These are phyloP conservation scores for Mustelus asterias DNA, from an alignment of 2,113 vertebrate genomes.

Conservation along the genomic window DNA sequence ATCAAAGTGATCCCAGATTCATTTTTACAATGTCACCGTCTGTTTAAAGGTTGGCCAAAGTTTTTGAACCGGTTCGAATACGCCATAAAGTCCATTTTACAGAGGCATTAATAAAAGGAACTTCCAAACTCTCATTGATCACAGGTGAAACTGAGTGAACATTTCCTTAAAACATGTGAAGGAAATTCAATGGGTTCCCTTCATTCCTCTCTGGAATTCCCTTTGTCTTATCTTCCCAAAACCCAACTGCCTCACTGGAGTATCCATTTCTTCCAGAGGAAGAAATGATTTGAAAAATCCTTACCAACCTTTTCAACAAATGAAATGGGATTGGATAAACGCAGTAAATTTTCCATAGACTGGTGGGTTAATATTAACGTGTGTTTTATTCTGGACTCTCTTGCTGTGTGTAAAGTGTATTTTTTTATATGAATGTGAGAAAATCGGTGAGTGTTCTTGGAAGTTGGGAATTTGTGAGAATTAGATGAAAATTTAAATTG, in stretches of 20 bases:
- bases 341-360: no score
- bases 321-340: not conserved
- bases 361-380: not conserved
- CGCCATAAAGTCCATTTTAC: not conserved
- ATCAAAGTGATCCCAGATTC: not conserved
- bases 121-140: not conserved
- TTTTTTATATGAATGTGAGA: not conserved
- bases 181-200: not conserved
- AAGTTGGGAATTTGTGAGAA: not conserved
- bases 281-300: not conserved
- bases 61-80: not conserved
- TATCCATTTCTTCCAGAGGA: not conserved
- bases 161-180: not conserved
- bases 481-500: conserved; percentile 40
- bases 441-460: not conserved
- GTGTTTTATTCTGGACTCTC: not conserved
- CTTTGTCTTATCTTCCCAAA: not conserved
- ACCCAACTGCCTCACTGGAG: not conserved
- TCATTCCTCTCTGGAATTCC: not conserved
- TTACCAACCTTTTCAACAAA: not conserved
- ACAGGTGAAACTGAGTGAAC: not conserved
- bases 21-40: not conserved
- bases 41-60: not conserved
- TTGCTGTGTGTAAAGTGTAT: not conserved
- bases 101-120: not conserved